Conservation (phyloP, 2,888 invertebrate genomes). For the Heliothis peltigera region DNA sequence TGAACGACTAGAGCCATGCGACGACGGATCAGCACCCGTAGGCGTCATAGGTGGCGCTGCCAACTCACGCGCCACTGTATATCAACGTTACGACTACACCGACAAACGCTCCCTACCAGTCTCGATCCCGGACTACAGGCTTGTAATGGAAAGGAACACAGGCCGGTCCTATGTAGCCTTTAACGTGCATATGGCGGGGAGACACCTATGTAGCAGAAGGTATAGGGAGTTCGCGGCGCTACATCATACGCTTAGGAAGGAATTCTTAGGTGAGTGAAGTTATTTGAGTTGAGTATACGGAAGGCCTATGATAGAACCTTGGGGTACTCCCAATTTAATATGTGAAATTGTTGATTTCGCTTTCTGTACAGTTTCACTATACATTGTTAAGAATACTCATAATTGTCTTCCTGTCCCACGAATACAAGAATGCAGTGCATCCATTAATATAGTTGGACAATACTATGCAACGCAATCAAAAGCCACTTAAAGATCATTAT, state of each 20-base stretch:
- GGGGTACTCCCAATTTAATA: neutral
- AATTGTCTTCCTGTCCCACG: too few species aligned
- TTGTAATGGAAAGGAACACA: conserved; percentile 94
- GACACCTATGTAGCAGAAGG: conserved; percentile 98
- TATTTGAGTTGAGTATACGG: neutral
- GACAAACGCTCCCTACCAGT: conserved; percentile 97
- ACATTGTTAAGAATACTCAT: too few species aligned
- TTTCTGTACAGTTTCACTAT: too few species aligned
- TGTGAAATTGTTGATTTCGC: neutral
- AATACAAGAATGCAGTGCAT: too few species aligned
- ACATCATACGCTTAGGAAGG: conserved; percentile 96
- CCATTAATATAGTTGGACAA: neutral
- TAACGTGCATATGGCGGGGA: conserved; percentile 99
- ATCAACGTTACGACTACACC: conserved; percentile 95
- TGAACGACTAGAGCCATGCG: conserved; percentile 95
- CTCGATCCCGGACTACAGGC: conserved; percentile 98
- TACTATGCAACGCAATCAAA: neutral
- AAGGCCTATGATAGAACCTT: conserved; percentile 12
- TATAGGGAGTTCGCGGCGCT: conserved; percentile 98
- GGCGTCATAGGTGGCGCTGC: conserved; percentile 86
- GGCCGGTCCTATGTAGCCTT: conserved; percentile 98
- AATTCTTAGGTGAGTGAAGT: conserved; percentile 93
- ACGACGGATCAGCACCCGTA: conserved; percentile 91
- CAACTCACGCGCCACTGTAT: conserved; percentile 83
- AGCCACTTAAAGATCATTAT: neutral